Base-by-base conservation (phyloP, 2,113 vertebrate species). In the Sprattus sprattus region DNA sequence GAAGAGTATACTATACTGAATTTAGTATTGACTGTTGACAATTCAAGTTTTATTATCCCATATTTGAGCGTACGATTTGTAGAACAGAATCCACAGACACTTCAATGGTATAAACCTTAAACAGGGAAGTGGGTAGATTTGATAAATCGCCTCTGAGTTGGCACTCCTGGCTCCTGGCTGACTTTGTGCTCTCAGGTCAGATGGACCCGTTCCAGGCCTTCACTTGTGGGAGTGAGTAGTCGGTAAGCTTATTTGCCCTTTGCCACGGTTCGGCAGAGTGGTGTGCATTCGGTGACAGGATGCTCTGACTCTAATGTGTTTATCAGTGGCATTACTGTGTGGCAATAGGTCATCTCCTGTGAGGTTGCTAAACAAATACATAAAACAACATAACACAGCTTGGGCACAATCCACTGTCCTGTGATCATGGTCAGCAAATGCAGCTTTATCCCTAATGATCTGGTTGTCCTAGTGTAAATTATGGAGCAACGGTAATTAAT, bases 401-500 rank as follows among this genome's bases (percentile, higher is more conserved):
- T 78, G 71, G 71, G 44, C 71, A 78, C 28, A 32, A 78, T 78
- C 71, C 71, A 78, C 32, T 78, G 39, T 15, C 28, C 28, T 39
- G 28, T 78, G 28, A 78, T 78, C 28, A 78, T 32, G 9, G 32
- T 78, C 32, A 32, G 71, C 11, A 32, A 78, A 39, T 39, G 13
- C 71, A 6, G 9, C 44, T 78, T 78, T 39, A 32, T 78, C 71
- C 71, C 10, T 13, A 44, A 18, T 78, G 44, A 78, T 78, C 71
- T 78, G 32, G 2, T 39, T 78, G 71, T 78, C 71, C 71, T 28
- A 78, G 71, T 39, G 71, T 78, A 78, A 78, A 78, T 78, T 39
- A 78, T 78, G 71, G 32, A 39, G 25, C 71, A 78, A n/a, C n/a
- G n/a, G 44, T 4, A 32, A 78, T 78, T 78, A 78, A 32, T 32